Percentiles rank a stretch among this genome's conserved stretches.
Evolutionary conservation across 2,797 vertebrate species (phyloP).

Genomic region (Mus spretus): DNA sequence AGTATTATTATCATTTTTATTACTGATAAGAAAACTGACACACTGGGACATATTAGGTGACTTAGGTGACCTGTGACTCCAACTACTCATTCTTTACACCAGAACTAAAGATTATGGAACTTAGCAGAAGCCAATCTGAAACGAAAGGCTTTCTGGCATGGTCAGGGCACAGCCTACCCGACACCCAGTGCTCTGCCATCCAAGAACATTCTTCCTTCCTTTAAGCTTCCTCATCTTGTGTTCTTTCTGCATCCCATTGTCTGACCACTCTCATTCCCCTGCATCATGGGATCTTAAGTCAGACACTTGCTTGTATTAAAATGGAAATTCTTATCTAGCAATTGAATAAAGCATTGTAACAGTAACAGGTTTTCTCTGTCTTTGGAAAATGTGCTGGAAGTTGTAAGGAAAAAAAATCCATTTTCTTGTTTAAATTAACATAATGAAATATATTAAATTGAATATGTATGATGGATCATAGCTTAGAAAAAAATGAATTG

Average conservation of each 20-base stretch:
- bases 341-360: slow-evolving; percentile 66
- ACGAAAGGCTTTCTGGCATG: not conserved
- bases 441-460: slow-evolving; percentile 79
- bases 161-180: not conserved
- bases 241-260: not conserved
- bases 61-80: not conserved
- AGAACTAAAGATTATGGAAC: not conserved
- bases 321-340: slow-evolving; percentile 69
- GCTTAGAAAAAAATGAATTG: slow-evolving; percentile 71
- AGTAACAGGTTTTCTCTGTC: slow-evolving; percentile 69
- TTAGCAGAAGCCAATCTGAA: slow-evolving; percentile 2
- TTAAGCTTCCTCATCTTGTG: not conserved
- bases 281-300: slow-evolving; percentile 20
- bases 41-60: not conserved
- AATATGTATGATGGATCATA: slow-evolving; percentile 67
- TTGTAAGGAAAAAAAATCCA: slow-evolving; percentile 61
- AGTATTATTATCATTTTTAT: not conserved
- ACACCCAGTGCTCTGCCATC: not conserved
- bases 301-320: slow-evolving; percentile 67
- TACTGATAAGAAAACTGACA: not conserved
- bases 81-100: slow-evolving; percentile 17
- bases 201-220: not conserved
- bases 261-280: not conserved
- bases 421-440: slow-evolving; percentile 76
- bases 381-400: slow-evolving; percentile 73